Evolutionary conservation across 2,113 vertebrate species (phyloP), one percentile per base, ranked within the genome.

Genomic region (Grammomys surdaster): DNA sequence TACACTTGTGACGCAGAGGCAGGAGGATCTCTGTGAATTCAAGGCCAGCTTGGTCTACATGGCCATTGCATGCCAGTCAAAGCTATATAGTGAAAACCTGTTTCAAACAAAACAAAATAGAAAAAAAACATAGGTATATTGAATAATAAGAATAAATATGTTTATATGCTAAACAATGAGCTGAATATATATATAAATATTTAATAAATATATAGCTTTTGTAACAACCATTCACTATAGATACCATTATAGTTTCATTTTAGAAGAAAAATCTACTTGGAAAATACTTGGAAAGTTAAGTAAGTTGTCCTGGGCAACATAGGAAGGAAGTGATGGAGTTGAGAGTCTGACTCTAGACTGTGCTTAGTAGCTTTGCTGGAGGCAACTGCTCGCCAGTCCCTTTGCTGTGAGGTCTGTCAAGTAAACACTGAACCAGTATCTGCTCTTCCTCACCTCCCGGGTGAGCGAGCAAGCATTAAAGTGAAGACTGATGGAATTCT

Each of bases 241-340:
- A 40, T 72, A 48, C 6, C 56, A 11, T 80, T 88, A 54, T 85
- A 76, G 48, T 89, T 89, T 75, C 24, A 13, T 89, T 87, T 94
- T 67, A 89, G 26, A 96, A 85, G 36, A 8, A 43, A 92, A 95
- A 43, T 78, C 36, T 90, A 40, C 40, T 40, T 40, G 40, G 40
- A 40, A 40, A 40, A 90, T 75, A 31, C 58, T 67, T 94, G 78
- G 73, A 87, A 95, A 94, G 82, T 91, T 91, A 78, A 88, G 48
- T 75, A 85, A 40, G 43, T 86, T 91, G 16, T 31, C 13, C 12
- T 24, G 81, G 31, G 36, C 90, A 5, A 72, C 19, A 56, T 1
- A 89, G n/a, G n/a, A 46, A 69, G 8, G 92, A 93, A 88, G 31
- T 75, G 28, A 69, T 81, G 69, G 81, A 56, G 43, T 9, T 58